Base-by-base conservation (phyloP, 1,140 invertebrate genomes). In the Drosophila oshimai region DNA sequence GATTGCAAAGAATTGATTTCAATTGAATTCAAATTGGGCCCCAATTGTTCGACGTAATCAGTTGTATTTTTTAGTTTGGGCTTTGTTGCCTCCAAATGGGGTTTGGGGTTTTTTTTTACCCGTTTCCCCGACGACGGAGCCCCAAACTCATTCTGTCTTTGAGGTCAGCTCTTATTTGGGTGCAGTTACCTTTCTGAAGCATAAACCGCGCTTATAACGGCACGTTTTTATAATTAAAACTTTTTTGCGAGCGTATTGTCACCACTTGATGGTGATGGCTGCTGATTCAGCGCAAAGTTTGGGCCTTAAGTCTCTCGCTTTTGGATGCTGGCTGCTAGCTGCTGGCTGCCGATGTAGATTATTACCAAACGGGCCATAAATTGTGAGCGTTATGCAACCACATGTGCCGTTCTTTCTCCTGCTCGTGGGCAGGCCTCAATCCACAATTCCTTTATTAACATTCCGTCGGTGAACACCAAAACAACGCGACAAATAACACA, bases 21-120 rank as follows among this genome's bases (percentile, higher is more conserved):
- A 61, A 70, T 70, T 72, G 20, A 67, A 77, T 77, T 77, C 18
- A 67, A 77, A 77, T 77, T 77, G 47, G 50, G 33, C 53, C 39
- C 41, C 57, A 73, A 77, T 73, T 61, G 49, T 61, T 78, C 44
- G 58, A 34, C 28, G 28, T 46, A 74, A 75, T 74, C 69, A 65
- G 51, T 65, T 53, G 50, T 36, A 24, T 33, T 49, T 28, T 44
- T 67, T 47, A 13, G 33, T 47, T 20, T 22, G 24, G 18, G 34
- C 37, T 49, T 39, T 50, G 26, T 39, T 39, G 36, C 22, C 15
- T 39, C 22, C 13, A 20, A 49, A 20, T 36, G 18, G 33, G 17
- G 13, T 24, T 72, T 42, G n/a, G n/a, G n/a, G n/a, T 31, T 29
- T 33, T n/a, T 28, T 22, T 22, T 22, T 5, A 22, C 26, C 44